Evolutionary conservation across 2,888 invertebrate species (phyloP).

Genomic region (Boloria selene): DNA sequence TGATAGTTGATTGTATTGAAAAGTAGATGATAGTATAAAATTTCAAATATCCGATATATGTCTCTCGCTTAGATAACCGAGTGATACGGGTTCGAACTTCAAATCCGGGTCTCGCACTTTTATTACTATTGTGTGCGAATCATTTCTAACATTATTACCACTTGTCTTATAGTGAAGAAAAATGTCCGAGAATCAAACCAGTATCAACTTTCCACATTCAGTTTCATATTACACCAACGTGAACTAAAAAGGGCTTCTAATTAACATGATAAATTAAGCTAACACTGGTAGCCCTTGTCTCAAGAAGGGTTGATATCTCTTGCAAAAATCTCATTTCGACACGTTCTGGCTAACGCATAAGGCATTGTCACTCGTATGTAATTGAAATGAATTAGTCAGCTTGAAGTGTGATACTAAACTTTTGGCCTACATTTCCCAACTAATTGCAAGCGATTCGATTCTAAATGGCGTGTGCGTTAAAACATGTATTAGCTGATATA

Average conservation of each 20-base stretch:
- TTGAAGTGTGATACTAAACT: conserved; percentile 15
- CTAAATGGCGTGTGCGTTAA: background rate
- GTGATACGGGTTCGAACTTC: too few species aligned
- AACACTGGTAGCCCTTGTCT: background rate
- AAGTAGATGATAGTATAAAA: too few species aligned
- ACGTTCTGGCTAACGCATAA: background rate
- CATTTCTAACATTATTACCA: too few species aligned
- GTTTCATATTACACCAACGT: background rate
- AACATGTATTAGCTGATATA: background rate
- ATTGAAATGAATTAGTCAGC: conserved; percentile 18
- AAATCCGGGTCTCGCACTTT: too few species aligned
- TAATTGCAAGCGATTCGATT: conserved; percentile 9
- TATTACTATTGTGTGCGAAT: too few species aligned
- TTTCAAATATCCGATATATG: too few species aligned
- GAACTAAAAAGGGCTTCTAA: background rate
- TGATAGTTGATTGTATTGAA: too few species aligned
- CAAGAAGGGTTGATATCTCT: background rate
- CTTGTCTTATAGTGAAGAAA: too few species aligned
- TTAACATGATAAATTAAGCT: conserved; percentile 3
- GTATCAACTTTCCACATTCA: too few species aligned
- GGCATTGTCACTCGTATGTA: background rate
- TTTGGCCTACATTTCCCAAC: background rate
- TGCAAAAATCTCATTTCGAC: conserved; percentile 12
- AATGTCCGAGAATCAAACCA: too few species aligned
- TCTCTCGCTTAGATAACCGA: too few species aligned